These are phyloP conservation scores for Holcopasites calliopsidis DNA, from an alignment of 1,140 invertebrate species.

Conservation along the genomic window DNA sequence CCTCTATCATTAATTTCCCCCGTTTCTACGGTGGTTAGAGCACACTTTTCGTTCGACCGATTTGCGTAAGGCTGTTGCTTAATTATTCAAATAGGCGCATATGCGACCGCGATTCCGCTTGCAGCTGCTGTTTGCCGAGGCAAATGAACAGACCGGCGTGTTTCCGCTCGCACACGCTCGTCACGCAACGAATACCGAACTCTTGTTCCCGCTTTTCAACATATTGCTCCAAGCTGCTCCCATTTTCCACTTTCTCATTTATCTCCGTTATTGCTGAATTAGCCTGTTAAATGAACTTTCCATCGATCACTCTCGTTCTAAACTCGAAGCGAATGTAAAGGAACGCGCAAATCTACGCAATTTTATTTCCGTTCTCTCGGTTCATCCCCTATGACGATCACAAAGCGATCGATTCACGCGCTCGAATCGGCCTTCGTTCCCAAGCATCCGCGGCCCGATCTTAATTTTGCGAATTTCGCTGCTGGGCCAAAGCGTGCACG, in stretches of 20 bases:
- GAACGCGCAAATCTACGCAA: too few species aligned
- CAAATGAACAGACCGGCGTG: conserved; percentile 45
- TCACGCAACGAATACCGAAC: conserved; percentile 42
- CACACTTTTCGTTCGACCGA: conserved; percentile 15
- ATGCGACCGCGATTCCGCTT: conserved; percentile 58
- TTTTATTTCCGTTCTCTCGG: background rate
- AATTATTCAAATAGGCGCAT: conserved; percentile 73
- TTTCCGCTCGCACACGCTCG: conserved; percentile 53
- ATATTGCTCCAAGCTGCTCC: too few species aligned
- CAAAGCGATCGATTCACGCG: background rate
- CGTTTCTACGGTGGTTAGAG: conserved; percentile 14
- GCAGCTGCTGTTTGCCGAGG: conserved; percentile 63
- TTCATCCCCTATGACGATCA: background rate
- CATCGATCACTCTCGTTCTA: background rate
- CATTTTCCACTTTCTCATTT: background rate
- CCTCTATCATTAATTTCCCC: conserved; percentile 25
- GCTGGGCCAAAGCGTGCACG: background rate
- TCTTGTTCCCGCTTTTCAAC: conserved; percentile 2
- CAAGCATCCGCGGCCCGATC: background rate
- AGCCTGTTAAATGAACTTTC: too few species aligned
- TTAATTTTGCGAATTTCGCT: background rate
- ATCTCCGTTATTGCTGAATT: background rate
- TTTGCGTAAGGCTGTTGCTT: conserved; percentile 45
- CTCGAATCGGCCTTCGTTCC: background rate
- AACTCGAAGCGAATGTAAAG: too few species aligned